A percentile compares a stretch with the other conserved stretches of the same genome.
Conservation (phyloP, 2,888 invertebrate species). For the Iselma pallidipennis region DNA sequence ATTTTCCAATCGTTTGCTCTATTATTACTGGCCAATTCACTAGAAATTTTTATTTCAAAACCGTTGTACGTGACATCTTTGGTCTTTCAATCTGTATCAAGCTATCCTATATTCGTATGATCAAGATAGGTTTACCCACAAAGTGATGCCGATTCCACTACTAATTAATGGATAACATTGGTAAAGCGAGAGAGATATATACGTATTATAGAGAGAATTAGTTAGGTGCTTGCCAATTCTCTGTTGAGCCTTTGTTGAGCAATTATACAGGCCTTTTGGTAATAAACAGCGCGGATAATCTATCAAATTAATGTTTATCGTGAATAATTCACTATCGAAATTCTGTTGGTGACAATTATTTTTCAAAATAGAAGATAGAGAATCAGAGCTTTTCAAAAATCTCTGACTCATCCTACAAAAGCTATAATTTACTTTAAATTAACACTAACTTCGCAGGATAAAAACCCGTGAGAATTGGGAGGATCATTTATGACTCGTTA, state of each 20-base stretch:
- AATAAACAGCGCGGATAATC: slow-evolving; percentile 56
- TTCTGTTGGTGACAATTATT: slow-evolving; percentile 22
- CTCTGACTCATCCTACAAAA: too few species aligned
- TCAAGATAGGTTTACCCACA: slow-evolving; percentile 41
- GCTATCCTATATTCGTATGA: slow-evolving; percentile 18
- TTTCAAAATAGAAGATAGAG: neutral
- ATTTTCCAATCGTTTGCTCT: neutral
- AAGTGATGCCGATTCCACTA: slow-evolving; percentile 45
- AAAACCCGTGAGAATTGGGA: neutral
- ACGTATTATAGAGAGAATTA: slow-evolving; percentile 22
- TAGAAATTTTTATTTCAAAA: neutral
- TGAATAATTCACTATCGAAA: slow-evolving; percentile 42
- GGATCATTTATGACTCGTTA: neutral
- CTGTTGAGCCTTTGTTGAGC: slow-evolving; percentile 45
- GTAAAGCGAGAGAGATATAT: slow-evolving; percentile 24
- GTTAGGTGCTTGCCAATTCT: slow-evolving; percentile 36
- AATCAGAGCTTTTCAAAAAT: too few species aligned
- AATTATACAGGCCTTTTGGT: slow-evolving; percentile 50
- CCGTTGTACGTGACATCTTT: slow-evolving; percentile 1
- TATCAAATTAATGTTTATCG: slow-evolving; percentile 53
- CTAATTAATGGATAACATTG: slow-evolving; percentile 46
- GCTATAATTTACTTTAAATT: too few species aligned
- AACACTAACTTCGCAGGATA: too few species aligned
- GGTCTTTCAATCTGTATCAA: slow-evolving; percentile 15
- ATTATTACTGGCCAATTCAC: neutral